Percentiles rank a stretch among this genome's conserved stretches.
phyloP scores from a whole-genome alignment of 2,797 vertebrate species.

The Phoebastria nigripes region DNA sequence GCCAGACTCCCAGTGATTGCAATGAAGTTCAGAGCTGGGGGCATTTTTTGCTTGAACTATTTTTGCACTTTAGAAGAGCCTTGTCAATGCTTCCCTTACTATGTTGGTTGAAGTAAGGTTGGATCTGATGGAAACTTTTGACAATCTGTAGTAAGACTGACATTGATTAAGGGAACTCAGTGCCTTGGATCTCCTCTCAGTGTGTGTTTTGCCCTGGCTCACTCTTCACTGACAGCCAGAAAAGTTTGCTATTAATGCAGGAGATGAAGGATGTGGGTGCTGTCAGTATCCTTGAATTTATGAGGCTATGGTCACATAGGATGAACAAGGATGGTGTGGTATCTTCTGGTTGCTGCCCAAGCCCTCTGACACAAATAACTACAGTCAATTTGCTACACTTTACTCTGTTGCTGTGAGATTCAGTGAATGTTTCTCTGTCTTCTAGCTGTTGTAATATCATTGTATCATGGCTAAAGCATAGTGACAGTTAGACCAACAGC shows the following conservation, averaged over 20 bases:
- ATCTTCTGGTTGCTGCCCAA: background rate
- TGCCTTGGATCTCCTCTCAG: background rate
- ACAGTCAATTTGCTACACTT: background rate
- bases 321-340: background rate
- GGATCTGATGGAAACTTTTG: background rate
- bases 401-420: background rate
- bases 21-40: background rate
- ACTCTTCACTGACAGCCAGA: background rate
- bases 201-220: background rate
- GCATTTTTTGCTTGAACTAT: background rate
- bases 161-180: background rate
- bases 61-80: background rate
- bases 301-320: background rate
- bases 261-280: background rate
- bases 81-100: background rate
- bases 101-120: rapidly evolving
- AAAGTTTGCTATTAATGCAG: background rate
- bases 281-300: background rate
- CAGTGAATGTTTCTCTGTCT: background rate
- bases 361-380: background rate
- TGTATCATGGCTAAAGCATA: background rate
- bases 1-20: background rate
- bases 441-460: background rate
- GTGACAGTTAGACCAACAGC: background rate
- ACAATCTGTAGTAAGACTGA: background rate